phyloP scores from a whole-genome alignment of 2,888 invertebrate species.

The Minunthozetes semirufus region DNA sequence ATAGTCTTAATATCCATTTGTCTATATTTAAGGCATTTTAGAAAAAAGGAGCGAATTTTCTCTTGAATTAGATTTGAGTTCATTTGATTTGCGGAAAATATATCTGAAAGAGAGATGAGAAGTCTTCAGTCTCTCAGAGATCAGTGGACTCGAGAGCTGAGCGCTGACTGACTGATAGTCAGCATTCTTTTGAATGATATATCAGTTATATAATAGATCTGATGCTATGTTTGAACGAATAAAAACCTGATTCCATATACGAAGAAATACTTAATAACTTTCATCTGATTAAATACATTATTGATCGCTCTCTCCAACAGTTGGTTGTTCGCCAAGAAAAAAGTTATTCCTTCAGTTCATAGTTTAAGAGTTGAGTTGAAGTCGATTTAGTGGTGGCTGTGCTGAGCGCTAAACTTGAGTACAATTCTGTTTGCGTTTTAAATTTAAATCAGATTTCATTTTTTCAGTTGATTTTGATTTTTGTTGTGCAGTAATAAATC shows the following conservation, averaged over 20 bases:
- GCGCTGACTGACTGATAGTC: constrained; percentile 1
- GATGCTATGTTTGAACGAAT: not conserved
- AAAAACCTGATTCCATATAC: constrained; percentile 1
- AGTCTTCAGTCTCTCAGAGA: not conserved
- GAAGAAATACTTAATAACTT: constrained; percentile 15
- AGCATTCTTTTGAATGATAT: constrained; percentile 16
- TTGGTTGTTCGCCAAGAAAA: not conserved
- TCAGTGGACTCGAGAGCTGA: constrained; percentile 2
- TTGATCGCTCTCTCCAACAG: constrained; percentile 20
- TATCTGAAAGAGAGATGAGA: not conserved
- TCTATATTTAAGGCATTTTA: not conserved
- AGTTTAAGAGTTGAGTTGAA: not conserved
- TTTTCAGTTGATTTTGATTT: constrained; percentile 9
- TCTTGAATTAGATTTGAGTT: not conserved
- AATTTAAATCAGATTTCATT: constrained; percentile 17
- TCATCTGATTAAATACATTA: constrained; percentile 26
- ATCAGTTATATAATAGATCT: constrained; percentile 15
- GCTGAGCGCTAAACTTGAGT: not conserved
- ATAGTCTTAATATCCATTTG: not conserved
- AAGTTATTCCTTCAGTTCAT: not conserved
- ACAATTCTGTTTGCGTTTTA: constrained; percentile 17
- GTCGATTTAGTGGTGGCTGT: no score
- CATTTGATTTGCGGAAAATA: not conserved
- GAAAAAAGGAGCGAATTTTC: not conserved
- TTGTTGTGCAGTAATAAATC: constrained; percentile 14